These are phyloP conservation scores for Priocnemis perturbator DNA, from an alignment of 2,888 invertebrate species.

Conservation along the genomic window DNA sequence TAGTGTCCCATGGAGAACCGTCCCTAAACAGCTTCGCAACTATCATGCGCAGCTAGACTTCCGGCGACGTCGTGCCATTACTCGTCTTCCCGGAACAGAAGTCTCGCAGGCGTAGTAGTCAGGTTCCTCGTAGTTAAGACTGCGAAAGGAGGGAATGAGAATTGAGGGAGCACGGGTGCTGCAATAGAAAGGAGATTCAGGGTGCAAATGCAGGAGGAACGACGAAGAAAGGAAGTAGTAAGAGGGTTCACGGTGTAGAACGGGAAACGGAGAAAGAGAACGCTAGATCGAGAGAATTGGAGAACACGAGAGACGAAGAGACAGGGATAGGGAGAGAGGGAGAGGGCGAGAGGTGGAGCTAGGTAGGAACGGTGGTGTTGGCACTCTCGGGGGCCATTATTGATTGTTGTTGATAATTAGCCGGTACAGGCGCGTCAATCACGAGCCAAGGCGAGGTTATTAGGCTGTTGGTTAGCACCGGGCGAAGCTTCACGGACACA, in stretches of 20 bases:
- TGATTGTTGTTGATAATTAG: slow-evolving; percentile 74
- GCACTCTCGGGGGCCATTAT: slow-evolving; percentile 61
- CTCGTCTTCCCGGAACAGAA: slow-evolving; percentile 26
- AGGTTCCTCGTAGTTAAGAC: slow-evolving; percentile 9
- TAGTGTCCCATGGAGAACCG: no score
- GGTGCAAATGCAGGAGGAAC: no score
- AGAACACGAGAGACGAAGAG: slow-evolving; percentile 26
- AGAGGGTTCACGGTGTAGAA: no score
- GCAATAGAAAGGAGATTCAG: no score
- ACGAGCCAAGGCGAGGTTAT: slow-evolving; percentile 70
- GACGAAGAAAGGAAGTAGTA: no score
- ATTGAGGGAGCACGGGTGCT: background rate
- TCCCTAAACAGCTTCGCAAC: slow-evolving; percentile 38
- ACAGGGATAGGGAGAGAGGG: slow-evolving; percentile 17
- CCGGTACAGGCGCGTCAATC: slow-evolving; percentile 73
- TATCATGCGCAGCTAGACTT: slow-evolving; percentile 48
- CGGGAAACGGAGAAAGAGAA: no score
- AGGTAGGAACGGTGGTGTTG: slow-evolving; percentile 46
- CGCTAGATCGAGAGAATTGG: no score
- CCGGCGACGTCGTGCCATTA: slow-evolving; percentile 23
- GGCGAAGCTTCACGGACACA: slow-evolving; percentile 55
- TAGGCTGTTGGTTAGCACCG: slow-evolving; percentile 71
- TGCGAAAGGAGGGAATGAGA: slow-evolving; percentile 4
- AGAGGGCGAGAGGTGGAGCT: slow-evolving; percentile 15
- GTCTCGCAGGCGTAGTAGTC: slow-evolving; percentile 29